phyloP scores from a whole-genome alignment of 2,888 invertebrate genomes.

The Aelia acuminata region DNA sequence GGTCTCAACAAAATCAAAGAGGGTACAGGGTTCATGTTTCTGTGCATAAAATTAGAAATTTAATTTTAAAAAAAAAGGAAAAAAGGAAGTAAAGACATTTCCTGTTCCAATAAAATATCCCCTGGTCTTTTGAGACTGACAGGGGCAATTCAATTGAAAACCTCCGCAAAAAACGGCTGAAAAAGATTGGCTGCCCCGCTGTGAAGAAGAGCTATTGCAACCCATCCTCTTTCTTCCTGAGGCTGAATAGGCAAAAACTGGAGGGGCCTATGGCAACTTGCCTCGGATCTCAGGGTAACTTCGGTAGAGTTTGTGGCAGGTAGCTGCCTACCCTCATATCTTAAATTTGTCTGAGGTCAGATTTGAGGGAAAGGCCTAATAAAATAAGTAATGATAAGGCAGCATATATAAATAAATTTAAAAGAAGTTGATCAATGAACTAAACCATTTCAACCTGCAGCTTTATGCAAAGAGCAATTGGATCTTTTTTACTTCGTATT shows the following conservation, averaged over 20 bases:
- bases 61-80: too few species aligned
- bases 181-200: background rate
- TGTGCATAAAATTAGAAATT: too few species aligned
- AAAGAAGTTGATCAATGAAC: too few species aligned
- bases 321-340: background rate
- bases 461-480: too few species aligned
- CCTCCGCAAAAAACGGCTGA: background rate
- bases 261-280: background rate
- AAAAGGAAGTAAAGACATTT: too few species aligned
- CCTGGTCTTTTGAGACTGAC: background rate
- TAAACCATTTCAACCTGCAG: too few species aligned
- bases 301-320: background rate
- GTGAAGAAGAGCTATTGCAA: slow-evolving; percentile 15
- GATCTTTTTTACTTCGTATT: too few species aligned
- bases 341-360: background rate
- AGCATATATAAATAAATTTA: too few species aligned
- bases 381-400: background rate
- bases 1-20: too few species aligned
- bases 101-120: background rate
- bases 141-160: background rate
- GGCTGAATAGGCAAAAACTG: slow-evolving; percentile 19
- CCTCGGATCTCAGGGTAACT: background rate
- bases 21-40: too few species aligned
- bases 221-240: background rate
- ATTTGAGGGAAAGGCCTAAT: background rate